Base-by-base conservation (phyloP, 23 tunicate genomes). In the Trididemnum nubilum region DNA sequence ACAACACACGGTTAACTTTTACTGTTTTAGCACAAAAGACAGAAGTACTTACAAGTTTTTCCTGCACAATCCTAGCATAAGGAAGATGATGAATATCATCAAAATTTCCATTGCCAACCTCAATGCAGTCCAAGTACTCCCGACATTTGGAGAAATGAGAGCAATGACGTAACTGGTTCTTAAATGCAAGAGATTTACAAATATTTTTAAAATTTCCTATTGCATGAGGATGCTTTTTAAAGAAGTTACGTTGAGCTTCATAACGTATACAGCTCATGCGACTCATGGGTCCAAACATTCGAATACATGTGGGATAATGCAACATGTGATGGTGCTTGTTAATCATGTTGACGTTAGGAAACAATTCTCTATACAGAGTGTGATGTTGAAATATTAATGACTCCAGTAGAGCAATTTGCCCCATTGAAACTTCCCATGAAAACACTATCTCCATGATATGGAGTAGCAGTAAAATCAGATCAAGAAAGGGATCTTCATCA, bases 391-490 rank as follows among this genome's bases (percentile, higher is more conserved):
- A 49, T 27, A 76, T 76, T 50, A 76, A 54, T 28, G 40, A 52
- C 30, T 76, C 81, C 30, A 76, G 5, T 50, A 36, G 81, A 1
- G 29, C 81, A 2, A 49, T 7, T 40, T 76, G 81, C 29, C 81
- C 81, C 29, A 76, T 33, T 27, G 81, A 76, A 44, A 76, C 64
- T 50, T 51, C 64, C 2, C 59, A 4, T 27, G 36, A 50, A 51
- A 76, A 76, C 81, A 76, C 81, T 44, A 76, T 51, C 29, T 76
- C 81, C 81, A 76, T 50, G 50, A 76, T 76, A 28, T 76, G 81
- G 30, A 76, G 65, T 40, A 76, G 81, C 35, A 50, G 65, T 64
- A 76, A 76, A 51, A 76, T 76, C 30, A 76, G 49, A 4, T 76
- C 81, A 28, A 76, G 65, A 76, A 9, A 54, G 12, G 63, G 81